phyloP scores from a whole-genome alignment of 2,888 invertebrate genomes.

The Scaptomyza parva region DNA sequence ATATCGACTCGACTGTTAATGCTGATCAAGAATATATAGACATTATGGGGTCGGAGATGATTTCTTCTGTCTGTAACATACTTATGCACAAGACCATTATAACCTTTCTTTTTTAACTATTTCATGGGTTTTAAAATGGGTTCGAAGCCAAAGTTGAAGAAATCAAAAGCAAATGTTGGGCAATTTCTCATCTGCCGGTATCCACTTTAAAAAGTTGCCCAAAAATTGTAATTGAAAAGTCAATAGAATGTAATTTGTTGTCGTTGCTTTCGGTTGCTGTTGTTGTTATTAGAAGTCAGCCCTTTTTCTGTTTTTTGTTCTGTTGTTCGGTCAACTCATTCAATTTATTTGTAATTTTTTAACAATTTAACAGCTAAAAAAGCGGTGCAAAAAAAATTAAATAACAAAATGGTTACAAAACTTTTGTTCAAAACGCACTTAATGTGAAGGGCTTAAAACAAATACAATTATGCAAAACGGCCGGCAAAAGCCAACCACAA shows the following conservation, averaged over 20 bases:
- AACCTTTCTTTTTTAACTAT: too few species aligned
- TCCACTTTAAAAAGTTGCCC: constrained; percentile 74
- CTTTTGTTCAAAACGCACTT: constrained; percentile 30
- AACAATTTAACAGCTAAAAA: constrained; percentile 72
- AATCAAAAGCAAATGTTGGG: constrained; percentile 30
- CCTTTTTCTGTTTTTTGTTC: constrained; percentile 35
- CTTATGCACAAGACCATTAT: too few species aligned
- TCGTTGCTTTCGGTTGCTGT: constrained; percentile 11
- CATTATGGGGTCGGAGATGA: too few species aligned
- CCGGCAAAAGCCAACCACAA: constrained; percentile 23
- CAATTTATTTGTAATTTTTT: constrained; percentile 80
- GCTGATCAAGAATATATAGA: too few species aligned
- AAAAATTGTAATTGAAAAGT: constrained; percentile 76
- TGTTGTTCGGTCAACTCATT: constrained; percentile 45
- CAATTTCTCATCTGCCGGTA: constrained; percentile 51
- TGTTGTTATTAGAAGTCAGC: constrained; percentile 27
- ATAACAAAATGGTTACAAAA: constrained; percentile 22
- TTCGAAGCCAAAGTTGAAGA: neutral
- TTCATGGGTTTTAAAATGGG: too few species aligned
- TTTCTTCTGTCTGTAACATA: too few species aligned
- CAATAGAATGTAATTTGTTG: constrained; percentile 69
- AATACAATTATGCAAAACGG: constrained; percentile 71
- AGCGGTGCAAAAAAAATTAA: constrained; percentile 39
- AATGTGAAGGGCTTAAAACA: constrained; percentile 58
- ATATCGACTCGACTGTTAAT: too few species aligned